These are phyloP conservation scores for Oxystoma pomonae DNA, from an alignment of 2,888 invertebrate genomes.

Conservation along the genomic window DNA sequence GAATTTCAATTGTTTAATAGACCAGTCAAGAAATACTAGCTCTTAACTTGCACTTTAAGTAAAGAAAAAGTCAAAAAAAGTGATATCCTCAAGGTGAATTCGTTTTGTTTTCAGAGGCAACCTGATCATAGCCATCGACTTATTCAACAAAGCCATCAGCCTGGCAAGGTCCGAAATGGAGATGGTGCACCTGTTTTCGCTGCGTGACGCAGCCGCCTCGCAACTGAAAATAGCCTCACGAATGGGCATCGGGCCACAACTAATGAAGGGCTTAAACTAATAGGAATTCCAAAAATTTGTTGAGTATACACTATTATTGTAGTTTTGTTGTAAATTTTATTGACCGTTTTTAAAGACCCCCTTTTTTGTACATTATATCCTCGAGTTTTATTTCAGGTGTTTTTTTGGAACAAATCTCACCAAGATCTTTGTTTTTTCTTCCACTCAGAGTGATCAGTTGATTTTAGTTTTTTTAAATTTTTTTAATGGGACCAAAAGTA, in stretches of 20 bases:
- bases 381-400: not conserved
- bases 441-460: too few relatives aligned
- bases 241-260: constrained; percentile 52
- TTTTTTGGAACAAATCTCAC: too few relatives aligned
- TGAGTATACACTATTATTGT: not conserved
- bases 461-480: too few relatives aligned
- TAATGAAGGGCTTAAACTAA: constrained; percentile 26
- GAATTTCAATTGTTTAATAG: too few relatives aligned
- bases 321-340: not conserved
- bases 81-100: too few relatives aligned
- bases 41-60: too few relatives aligned
- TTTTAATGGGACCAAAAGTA: too few relatives aligned
- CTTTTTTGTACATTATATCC: not conserved
- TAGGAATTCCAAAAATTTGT: not conserved
- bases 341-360: not conserved
- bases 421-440: too few relatives aligned
- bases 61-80: too few relatives aligned
- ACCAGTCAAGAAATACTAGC: too few relatives aligned
- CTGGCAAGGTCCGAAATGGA: constrained; percentile 84
- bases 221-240: constrained; percentile 79
- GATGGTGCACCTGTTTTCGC: constrained; percentile 84
- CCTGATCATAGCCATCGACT: constrained; percentile 72
- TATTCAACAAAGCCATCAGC: constrained; percentile 85
- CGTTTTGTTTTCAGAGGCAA: constrained; percentile 70
- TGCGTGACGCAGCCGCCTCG: constrained; percentile 86